phyloP scores from a whole-genome alignment of 2,888 invertebrate genomes.

The Lampropteryx suffumata region DNA sequence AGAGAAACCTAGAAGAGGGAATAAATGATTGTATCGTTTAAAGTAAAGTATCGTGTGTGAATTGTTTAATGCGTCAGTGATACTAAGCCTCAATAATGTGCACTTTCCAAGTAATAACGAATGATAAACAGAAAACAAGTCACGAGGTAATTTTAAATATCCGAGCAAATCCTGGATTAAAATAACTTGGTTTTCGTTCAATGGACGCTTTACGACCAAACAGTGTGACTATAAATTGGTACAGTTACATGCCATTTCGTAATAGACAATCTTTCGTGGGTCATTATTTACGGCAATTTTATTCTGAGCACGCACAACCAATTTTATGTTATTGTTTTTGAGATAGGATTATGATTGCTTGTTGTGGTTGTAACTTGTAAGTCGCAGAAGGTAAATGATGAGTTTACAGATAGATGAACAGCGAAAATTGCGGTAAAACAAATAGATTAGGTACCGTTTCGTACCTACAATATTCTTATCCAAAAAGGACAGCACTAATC shows the following conservation, averaged over 20 bases:
- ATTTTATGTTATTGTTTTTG: slow-evolving; percentile 10
- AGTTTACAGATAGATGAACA: too few relatives aligned
- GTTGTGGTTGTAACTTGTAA: not conserved
- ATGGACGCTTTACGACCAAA: slow-evolving; percentile 26
- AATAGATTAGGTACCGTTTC: too few relatives aligned
- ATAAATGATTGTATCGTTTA: too few relatives aligned
- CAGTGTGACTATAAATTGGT: slow-evolving; percentile 18
- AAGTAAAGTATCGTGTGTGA: too few relatives aligned
- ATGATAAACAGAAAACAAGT: slow-evolving; percentile 1
- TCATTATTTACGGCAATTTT: slow-evolving; percentile 17
- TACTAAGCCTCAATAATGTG: not conserved
- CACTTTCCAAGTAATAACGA: not conserved
- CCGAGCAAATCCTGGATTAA: slow-evolving; percentile 10
- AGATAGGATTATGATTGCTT: slow-evolving; percentile 3
- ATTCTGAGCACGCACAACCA: slow-evolving; percentile 19
- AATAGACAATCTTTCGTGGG: slow-evolving; percentile 24
- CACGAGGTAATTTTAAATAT: slow-evolving; percentile 12
- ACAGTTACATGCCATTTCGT: slow-evolving; percentile 29
- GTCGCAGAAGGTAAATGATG: too few relatives aligned
- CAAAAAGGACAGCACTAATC: slow-evolving; percentile 9
- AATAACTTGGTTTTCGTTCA: slow-evolving; percentile 26
- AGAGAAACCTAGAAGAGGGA: too few relatives aligned
- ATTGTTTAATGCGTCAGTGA: too few relatives aligned
- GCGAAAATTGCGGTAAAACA: too few relatives aligned
- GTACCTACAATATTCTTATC: slow-evolving; percentile 7